Evolutionary conservation across 2,113 vertebrate genomes (phyloP), one percentile per base, ranked within the genome.

Genomic region (Mandrillus leucophaeus): DNA sequence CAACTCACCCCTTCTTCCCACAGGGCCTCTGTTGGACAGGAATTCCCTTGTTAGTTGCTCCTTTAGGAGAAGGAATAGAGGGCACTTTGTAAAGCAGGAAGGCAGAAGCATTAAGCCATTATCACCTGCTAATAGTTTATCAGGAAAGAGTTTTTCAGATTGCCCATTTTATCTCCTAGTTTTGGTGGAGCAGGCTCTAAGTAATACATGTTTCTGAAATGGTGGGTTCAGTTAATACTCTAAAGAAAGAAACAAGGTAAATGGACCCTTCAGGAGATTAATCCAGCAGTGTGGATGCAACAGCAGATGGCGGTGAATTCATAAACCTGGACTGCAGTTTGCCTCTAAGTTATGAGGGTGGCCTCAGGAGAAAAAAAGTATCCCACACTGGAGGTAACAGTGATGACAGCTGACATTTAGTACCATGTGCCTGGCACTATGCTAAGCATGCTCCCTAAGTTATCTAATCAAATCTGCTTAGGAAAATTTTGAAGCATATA

Each of bases 81-180:
- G 30, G 8, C 2, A 52, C 38, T 43, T 88, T 61, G 35, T 61
- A 78, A 90, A 88, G 81, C 50, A 50, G 35, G 61, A 72, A 95
- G 32, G 55, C 13, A 43, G 61, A 43, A 10, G 76, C 30, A 32
- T 73, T 95, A 92, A 92, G 25, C n/a, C 68, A 92, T 75, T 90
- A 80, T 89, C 73, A 90, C 55, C 50, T 7, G n/a, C 76, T 81
- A 80, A 52, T 12, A 81, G 50, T 94, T 84, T 78, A 91, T 88
- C 94, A 96, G 27, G 50, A 27, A 85, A 96, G 35, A 93, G 59
- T 76, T 61, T 85, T 90, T 59, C 35, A 80, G 72, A 94, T 64
- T 70, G 64, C 40, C n/a, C n/a, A 45, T 52, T 97, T 70, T 66
- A 72, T 88, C 30, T 57, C 70, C 20, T 17, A n/a, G 5, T 27